phyloP scores from a whole-genome alignment of 2,888 invertebrate genomes.

The Elysia crispata region DNA sequence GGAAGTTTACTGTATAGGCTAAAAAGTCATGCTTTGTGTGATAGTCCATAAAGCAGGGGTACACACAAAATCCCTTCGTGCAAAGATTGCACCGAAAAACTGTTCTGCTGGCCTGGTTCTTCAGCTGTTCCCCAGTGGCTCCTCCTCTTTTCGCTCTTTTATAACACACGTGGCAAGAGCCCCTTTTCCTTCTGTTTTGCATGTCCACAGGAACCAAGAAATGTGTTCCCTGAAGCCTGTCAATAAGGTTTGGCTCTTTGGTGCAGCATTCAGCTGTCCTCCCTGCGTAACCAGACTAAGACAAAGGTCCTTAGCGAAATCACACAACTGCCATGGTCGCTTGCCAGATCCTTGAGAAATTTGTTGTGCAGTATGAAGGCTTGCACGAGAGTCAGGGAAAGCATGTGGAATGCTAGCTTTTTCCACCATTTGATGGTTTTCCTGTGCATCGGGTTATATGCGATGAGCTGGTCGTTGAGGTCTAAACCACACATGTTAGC shows the following conservation, averaged over 20 bases:
- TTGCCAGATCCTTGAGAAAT: not conserved
- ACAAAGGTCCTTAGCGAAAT: no score
- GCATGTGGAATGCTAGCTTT: constrained; percentile 35
- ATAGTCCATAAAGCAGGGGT: not conserved
- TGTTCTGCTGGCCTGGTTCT: not conserved
- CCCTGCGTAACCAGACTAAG: not conserved
- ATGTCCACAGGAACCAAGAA: not conserved
- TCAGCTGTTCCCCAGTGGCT: not conserved
- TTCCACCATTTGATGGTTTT: constrained; percentile 49
- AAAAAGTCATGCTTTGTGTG: constrained; percentile 10
- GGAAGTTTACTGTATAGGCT: not conserved
- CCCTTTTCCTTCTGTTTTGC: not conserved
- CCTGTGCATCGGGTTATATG: constrained; percentile 35
- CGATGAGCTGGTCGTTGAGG: constrained; percentile 28
- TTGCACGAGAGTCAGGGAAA: constrained; percentile 33
- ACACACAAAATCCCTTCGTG: not conserved
- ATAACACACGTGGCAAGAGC: not conserved
- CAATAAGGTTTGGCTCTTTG: not conserved
- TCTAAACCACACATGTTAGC: constrained; percentile 44
- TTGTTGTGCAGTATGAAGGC: constrained; percentile 24
- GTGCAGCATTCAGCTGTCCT: not conserved
- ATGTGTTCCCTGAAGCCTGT: constrained; percentile 11
- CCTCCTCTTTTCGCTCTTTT: not conserved
- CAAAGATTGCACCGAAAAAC: not conserved
- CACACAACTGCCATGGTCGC: not conserved